A percentile compares a stretch with the other conserved stretches of the same genome.
Evolutionary conservation across 2,797 vertebrate species (phyloP).

Genomic region (Anniella stebbinsi): DNA sequence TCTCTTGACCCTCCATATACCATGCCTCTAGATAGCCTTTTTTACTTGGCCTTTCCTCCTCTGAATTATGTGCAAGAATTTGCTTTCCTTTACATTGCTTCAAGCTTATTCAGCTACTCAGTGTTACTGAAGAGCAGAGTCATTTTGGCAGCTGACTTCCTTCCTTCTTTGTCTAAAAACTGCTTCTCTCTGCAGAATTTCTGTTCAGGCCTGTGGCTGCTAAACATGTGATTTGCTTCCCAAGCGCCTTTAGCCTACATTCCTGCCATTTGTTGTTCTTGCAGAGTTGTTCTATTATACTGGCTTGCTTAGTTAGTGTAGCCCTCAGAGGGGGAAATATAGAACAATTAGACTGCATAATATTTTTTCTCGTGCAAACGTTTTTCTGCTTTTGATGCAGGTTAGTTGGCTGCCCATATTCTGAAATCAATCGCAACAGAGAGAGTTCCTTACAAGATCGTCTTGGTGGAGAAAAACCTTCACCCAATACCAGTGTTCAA

Average conservation of each 20-base stretch:
- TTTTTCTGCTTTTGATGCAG: constrained; percentile 68
- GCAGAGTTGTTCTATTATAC: neutral
- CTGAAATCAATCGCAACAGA: constrained; percentile 89
- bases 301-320: neutral
- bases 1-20: neutral
- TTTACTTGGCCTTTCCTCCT: neutral
- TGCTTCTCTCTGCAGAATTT: neutral
- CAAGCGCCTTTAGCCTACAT: neutral
- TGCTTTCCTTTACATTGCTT: neutral
- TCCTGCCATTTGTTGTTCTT: neutral
- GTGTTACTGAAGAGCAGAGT: neutral
- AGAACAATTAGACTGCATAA: neutral
- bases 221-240: neutral
- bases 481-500: constrained; percentile 73
- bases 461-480: constrained; percentile 85
- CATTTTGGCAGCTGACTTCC: neutral
- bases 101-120: neutral
- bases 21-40: neutral
- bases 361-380: neutral
- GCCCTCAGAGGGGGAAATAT: neutral
- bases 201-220: neutral
- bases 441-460: constrained; percentile 89
- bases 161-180: neutral
- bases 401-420: constrained; percentile 90
- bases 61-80: neutral